Base-by-base conservation (phyloP, 2,888 invertebrate species). In the Girardia tigrina region DNA sequence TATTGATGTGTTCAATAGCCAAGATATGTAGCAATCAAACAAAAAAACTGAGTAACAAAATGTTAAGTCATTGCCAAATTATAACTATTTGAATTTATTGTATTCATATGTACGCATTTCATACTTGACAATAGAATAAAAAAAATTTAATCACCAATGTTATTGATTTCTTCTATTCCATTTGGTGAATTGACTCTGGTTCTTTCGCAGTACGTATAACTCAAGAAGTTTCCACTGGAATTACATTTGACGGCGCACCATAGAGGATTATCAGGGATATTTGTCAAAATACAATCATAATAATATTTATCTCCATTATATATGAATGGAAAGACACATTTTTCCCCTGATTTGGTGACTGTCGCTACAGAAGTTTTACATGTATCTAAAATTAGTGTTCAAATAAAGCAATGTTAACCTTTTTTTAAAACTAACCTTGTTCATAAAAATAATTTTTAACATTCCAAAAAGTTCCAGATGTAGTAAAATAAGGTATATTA, bases 341-440 rank as follows among this genome's bases (percentile, higher is more conserved):
- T 56, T 4, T 56, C 56, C 6, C 56, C 56, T 56, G n/a, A 20
- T 6, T 4, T 23, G n/a, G 56, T 56, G 20, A 56, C 4, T 56
- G 56, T 56, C 23, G n/a, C n/a, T 2, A 56, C 4, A 20, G 56
- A 56, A 56, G 23, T 23, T 56, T 23, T 4, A 56, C 56, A 56
- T 20, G 23, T 56, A 4, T 56, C 56, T 56, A 16, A 56, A 4
- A 56, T 12, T 20, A 56, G 16, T 36, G 16, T 36, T 36, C 8
- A 36, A 36, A 36, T 16, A 36, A 36, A 36, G 36, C 12, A 36
- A 36, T 36, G 16, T 36, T n/a, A n/a, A n/a, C n/a, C n/a, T n/a
- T n/a, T n/a, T n/a, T n/a, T n/a, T n/a, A n/a, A n/a, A n/a, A n/a
- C 36, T 36, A 6, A 56, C 56, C 56, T 56, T 56, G 56, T 56